These are phyloP conservation scores for Aquatica leii DNA, from an alignment of 2,888 invertebrate genomes.

Conservation along the genomic window DNA sequence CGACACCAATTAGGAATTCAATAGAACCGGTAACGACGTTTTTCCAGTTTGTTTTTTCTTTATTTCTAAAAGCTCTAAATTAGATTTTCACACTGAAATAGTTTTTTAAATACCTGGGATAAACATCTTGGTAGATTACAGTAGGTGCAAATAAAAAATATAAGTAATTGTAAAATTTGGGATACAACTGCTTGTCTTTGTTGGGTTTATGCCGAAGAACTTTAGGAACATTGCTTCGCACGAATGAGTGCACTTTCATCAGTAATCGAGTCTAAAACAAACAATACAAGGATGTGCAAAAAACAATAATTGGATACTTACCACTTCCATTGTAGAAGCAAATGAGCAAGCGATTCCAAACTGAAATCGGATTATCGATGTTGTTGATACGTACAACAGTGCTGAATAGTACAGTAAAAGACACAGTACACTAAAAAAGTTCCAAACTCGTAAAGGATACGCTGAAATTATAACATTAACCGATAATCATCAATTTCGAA, in stretches of 20 bases:
- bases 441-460: neutral
- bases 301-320: too few species aligned
- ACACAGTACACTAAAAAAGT: neutral
- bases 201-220: neutral
- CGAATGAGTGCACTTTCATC: conserved; percentile 5
- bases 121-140: neutral
- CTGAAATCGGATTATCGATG: neutral
- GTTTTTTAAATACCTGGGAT: conserved; percentile 1
- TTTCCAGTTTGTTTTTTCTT: neutral
- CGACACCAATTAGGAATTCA: neutral
- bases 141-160: conserved; percentile 10
- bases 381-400: neutral
- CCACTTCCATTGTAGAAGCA: neutral
- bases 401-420: neutral
- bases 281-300: too few species aligned
- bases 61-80: too few species aligned
- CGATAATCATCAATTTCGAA: neutral
- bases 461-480: neutral
- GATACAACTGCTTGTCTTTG: neutral
- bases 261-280: neutral
- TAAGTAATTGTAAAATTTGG: neutral
- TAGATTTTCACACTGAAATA: too few species aligned
- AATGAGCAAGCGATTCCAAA: neutral
- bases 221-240: neutral
- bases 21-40: neutral